Evolutionary conservation across 2,113 vertebrate genomes (phyloP).

Genomic region (Ochotona curzoniae): DNA sequence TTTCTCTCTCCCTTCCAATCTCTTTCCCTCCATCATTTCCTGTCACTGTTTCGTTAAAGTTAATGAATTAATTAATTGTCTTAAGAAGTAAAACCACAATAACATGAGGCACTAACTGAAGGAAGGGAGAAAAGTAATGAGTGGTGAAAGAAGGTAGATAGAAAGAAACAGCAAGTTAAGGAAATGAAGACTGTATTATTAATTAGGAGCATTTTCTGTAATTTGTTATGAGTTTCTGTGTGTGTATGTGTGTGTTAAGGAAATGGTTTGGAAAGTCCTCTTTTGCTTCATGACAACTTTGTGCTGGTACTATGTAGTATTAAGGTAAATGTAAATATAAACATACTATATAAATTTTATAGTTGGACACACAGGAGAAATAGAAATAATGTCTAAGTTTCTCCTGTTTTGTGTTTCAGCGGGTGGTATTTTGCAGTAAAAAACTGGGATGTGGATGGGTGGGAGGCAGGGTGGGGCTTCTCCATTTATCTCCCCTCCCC

Average conservation of each 20-base stretch:
- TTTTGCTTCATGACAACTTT: slow-evolving; percentile 31
- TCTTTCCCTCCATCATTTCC: no score
- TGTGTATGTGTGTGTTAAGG: background rate
- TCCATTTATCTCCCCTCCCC: no score
- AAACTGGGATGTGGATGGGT: no score
- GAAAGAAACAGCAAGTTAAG: background rate
- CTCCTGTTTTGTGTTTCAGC: slow-evolving; percentile 13
- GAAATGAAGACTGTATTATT: background rate
- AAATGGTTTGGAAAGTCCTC: slow-evolving; percentile 16
- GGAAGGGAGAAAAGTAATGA: background rate
- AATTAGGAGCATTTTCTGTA: background rate
- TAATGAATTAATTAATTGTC: no score
- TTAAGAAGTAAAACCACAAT: no score
- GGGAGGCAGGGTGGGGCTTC: no score
- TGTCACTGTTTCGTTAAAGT: no score
- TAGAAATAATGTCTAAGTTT: slow-evolving; percentile 15
- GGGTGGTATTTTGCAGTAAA: no score
- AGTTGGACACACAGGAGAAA: background rate
- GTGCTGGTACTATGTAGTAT: background rate
- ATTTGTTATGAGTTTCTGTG: no score
- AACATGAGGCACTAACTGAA: background rate
- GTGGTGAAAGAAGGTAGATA: background rate
- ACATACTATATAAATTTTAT: slow-evolving; percentile 41
- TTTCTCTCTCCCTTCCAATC: no score
- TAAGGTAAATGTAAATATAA: background rate